Evolutionary conservation across 2,797 vertebrate genomes (phyloP).

Genomic region (Arvicola amphibius): DNA sequence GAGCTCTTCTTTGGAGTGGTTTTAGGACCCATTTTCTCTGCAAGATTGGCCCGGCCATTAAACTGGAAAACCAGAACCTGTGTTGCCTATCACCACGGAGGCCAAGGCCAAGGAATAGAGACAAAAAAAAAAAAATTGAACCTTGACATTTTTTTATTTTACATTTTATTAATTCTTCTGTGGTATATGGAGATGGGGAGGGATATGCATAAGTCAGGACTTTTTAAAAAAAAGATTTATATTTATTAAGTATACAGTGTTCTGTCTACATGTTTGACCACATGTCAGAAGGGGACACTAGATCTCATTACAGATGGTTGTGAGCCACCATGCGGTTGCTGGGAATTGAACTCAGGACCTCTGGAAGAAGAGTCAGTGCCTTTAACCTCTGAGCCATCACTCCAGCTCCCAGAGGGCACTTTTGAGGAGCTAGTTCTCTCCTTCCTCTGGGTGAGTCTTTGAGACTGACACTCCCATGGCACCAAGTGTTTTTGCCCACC

Average conservation of each 20-base stretch:
- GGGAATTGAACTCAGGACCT: no score
- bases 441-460: not conserved
- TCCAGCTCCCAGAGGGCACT: not conserved
- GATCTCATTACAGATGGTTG: no score
- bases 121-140: not conserved
- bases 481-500: not conserved
- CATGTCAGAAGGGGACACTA: no score
- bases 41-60: not conserved
- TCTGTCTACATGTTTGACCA: no score
- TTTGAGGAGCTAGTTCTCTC: not conserved
- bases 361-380: no score
- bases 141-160: not conserved
- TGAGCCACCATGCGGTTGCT: no score
- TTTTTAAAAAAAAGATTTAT: no score
- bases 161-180: not conserved
- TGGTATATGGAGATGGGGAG: not conserved
- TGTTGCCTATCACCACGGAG: not conserved
- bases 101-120: not conserved
- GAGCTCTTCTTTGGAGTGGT: not conserved
- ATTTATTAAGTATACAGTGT: no score
- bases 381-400: no score
- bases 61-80: not conserved
- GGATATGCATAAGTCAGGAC: not conserved
- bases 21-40: conserved; percentile 8
- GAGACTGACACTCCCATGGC: not conserved